These are phyloP conservation scores for Macroteleia sp. DNA, from an alignment of 2,888 invertebrate genomes.

Conservation along the genomic window DNA sequence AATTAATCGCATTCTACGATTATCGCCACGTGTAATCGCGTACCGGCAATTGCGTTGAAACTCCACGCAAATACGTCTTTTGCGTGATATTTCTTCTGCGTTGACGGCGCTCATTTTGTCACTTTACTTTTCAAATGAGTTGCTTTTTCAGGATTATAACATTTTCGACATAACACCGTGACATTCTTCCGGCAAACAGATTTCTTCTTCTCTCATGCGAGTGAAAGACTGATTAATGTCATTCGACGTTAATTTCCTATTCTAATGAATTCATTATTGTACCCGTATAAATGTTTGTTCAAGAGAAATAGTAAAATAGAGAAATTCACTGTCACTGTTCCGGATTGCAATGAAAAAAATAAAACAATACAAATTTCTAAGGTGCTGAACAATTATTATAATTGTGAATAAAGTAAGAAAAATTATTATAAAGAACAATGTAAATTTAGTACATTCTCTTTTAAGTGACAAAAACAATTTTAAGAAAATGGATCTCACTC, in stretches of 20 bases:
- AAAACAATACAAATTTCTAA: too few relatives aligned
- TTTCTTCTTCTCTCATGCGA: conserved; percentile 11
- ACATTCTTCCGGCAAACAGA: conserved; percentile 24
- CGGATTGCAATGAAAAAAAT: too few relatives aligned
- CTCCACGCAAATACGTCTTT: neutral
- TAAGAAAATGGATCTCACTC: too few relatives aligned
- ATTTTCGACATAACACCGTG: conserved; percentile 29
- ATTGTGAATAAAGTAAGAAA: too few relatives aligned
- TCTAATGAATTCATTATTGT: conserved; percentile 6
- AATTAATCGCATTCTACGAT: conserved; percentile 21
- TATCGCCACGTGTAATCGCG: neutral
- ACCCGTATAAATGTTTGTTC: neutral
- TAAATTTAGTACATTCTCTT: too few relatives aligned
- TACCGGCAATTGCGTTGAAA: conserved; percentile 16
- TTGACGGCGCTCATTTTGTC: conserved; percentile 21
- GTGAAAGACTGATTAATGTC: conserved; percentile 24
- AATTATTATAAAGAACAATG: too few relatives aligned
- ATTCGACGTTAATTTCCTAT: conserved; percentile 6
- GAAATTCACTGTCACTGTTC: too few relatives aligned
- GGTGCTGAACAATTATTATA: too few relatives aligned
- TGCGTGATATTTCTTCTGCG: conserved; percentile 12
- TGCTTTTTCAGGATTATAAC: conserved; percentile 21
- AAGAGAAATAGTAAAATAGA: too few relatives aligned
- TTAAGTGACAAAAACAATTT: too few relatives aligned
- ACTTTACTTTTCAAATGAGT: neutral